A percentile compares a stretch with the other conserved stretches of the same genome.
Evolutionary conservation across 2,888 invertebrate species (phyloP).

Genomic region (Agrochola macilenta): DNA sequence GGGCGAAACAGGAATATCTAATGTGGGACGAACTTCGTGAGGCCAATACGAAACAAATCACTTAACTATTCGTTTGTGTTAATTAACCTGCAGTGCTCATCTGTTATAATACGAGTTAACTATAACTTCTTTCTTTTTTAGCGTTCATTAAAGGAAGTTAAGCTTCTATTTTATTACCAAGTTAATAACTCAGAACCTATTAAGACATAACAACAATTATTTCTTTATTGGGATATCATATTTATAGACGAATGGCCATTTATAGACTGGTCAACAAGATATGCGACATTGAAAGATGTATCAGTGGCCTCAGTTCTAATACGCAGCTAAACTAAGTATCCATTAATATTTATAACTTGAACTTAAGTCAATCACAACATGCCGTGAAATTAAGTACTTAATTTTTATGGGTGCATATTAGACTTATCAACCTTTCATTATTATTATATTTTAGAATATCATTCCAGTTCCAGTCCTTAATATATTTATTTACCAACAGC

Average conservation of each 20-base stretch:
- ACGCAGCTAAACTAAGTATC: constrained; percentile 12
- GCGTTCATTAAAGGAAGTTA: neutral
- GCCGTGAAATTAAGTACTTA: constrained; percentile 24
- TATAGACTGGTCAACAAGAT: constrained; percentile 20
- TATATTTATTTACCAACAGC: no score
- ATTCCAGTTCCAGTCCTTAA: no score
- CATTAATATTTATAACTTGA: constrained; percentile 52
- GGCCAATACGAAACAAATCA: no score
- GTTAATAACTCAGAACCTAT: neutral
- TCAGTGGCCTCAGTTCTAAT: constrained; percentile 43
- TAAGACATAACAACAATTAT: constrained; percentile 23
- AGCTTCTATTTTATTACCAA: constrained; percentile 3
- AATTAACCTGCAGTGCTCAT: no score
- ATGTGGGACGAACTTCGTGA: no score
- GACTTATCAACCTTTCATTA: neutral
- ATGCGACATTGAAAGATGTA: constrained; percentile 55
- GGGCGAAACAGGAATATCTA: no score
- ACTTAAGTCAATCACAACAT: constrained; percentile 36
- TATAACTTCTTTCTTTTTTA: no score
- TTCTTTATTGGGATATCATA: constrained; percentile 17
- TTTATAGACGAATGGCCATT: constrained; percentile 10
- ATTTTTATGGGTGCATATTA: constrained; percentile 6
- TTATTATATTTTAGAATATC: neutral
- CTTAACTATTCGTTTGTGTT: no score
- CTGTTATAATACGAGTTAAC: no score